phyloP scores from a whole-genome alignment of 2,113 vertebrate species.

The Gobiocypris rarus region DNA sequence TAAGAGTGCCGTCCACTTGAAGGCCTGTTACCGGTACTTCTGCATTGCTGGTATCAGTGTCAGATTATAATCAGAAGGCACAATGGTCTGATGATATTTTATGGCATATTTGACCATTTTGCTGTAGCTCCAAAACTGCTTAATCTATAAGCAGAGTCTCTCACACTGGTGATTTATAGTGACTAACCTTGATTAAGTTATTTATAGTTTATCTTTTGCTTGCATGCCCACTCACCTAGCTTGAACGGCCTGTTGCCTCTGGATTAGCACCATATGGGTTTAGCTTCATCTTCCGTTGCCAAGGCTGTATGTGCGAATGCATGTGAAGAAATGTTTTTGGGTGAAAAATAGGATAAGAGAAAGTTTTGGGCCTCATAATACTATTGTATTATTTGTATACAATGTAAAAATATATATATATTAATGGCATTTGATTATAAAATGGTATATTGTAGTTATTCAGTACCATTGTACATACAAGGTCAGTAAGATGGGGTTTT shows the following conservation, averaged over 20 bases:
- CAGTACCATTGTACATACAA: background rate
- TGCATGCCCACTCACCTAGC: background rate
- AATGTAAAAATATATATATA: background rate
- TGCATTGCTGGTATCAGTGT: constrained; percentile 29
- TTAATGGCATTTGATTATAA: background rate
- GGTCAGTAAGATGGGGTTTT: background rate
- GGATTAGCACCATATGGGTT: background rate
- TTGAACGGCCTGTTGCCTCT: background rate
- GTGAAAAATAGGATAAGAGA: background rate
- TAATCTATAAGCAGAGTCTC: background rate
- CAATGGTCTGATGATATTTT: background rate
- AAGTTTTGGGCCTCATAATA: background rate
- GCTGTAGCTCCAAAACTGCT: background rate
- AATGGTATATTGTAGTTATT: background rate
- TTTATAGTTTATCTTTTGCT: background rate
- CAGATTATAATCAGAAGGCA: constrained; percentile 15
- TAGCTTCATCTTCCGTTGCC: background rate
- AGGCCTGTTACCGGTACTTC: constrained; percentile 52
- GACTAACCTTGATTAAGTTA: background rate
- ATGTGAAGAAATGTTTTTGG: background rate
- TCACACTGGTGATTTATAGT: background rate
- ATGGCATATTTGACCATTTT: background rate
- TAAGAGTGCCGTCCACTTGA: constrained; percentile 60
- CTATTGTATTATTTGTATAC: background rate
- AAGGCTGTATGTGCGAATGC: background rate